A percentile compares a stretch with the other conserved stretches of the same genome.
Conservation (phyloP, 2,888 invertebrate species). For the Schrankia costaestrigalis region DNA sequence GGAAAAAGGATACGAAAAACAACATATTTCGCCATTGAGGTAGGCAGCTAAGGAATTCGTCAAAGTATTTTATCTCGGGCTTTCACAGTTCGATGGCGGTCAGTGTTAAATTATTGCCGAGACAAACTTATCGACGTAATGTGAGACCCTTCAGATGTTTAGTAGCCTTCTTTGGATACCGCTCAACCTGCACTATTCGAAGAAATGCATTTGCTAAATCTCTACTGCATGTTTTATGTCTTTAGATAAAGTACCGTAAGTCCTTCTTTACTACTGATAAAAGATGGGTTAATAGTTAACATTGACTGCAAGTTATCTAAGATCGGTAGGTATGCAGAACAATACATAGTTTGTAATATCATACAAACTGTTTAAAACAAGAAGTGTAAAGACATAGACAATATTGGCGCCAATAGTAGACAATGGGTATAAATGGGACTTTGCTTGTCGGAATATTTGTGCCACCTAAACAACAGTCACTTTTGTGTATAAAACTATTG, state of each 20-base stretch:
- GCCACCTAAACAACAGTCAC: constrained; percentile 5
- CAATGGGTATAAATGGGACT: constrained; percentile 10
- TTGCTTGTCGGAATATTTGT: constrained; percentile 9
- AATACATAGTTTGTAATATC: constrained; percentile 15
- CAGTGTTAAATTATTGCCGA: constrained; percentile 66
- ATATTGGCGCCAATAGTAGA: constrained; percentile 14
- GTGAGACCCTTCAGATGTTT: constrained; percentile 46
- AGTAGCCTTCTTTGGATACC: constrained; percentile 21
- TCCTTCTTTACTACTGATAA: constrained; percentile 44
- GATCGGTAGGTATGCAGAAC: constrained; percentile 17
- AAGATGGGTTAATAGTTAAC: constrained; percentile 20
- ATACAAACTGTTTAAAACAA: constrained; percentile 12
- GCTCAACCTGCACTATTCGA: constrained; percentile 8
- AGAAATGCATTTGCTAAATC: constrained; percentile 9
- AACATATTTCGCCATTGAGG: constrained; percentile 67
- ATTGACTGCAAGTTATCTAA: neutral
- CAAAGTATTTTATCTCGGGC: constrained; percentile 72
- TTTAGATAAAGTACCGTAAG: constrained; percentile 43
- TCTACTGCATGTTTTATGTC: constrained; percentile 19
- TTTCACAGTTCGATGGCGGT: constrained; percentile 73
- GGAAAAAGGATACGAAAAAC: constrained; percentile 68
- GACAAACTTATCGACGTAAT: constrained; percentile 61
- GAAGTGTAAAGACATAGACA: constrained; percentile 13
- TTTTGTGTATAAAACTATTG: constrained; percentile 7
- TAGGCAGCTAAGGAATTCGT: constrained; percentile 69